A percentile compares a stretch with the other conserved stretches of the same genome.
Evolutionary conservation across 1,140 invertebrate genomes (phyloP).

Genomic region (Druon quercuslanigerum): DNA sequence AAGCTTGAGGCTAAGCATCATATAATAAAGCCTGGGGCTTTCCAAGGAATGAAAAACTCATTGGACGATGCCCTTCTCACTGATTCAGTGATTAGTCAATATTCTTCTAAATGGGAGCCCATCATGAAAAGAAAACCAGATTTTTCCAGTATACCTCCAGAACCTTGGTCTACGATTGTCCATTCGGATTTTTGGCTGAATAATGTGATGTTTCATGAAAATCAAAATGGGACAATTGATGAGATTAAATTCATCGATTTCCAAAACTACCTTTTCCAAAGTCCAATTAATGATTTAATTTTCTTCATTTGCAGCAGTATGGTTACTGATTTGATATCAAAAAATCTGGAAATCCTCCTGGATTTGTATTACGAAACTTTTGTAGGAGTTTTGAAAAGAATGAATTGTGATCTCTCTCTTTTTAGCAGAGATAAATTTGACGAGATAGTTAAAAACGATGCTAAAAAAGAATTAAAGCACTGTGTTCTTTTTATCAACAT

Average conservation of each 20-base stretch:
- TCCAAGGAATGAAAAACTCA: too few relatives aligned
- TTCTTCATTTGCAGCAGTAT: slow-evolving; percentile 79
- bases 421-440: slow-evolving; percentile 57
- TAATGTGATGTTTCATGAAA: slow-evolving; percentile 77
- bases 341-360: slow-evolving; percentile 73
- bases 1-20: too few relatives aligned
- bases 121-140: too few relatives aligned
- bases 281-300: slow-evolving; percentile 76
- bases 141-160: slow-evolving; percentile 21
- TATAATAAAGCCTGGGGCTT: too few relatives aligned
- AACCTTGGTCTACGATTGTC: slow-evolving; percentile 75
- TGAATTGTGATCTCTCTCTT: slow-evolving; percentile 55
- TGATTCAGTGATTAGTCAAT: too few relatives aligned
- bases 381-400: slow-evolving; percentile 57
- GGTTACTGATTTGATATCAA: slow-evolving; percentile 63
- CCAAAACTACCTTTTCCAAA: slow-evolving; percentile 77
- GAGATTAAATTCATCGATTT: slow-evolving; percentile 80
- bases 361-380: slow-evolving; percentile 76
- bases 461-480: slow-evolving; percentile 58
- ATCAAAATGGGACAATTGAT: slow-evolving; percentile 61
- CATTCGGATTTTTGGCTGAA: slow-evolving; percentile 81
- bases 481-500: slow-evolving; percentile 64
- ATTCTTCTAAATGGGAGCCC: too few relatives aligned
- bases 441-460: slow-evolving; percentile 50
- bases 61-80: too few relatives aligned